Percentiles rank a stretch among this genome's conserved stretches.
Conservation (phyloP, 1,140 invertebrate species). For the Megalonaias nervosa region DNA sequence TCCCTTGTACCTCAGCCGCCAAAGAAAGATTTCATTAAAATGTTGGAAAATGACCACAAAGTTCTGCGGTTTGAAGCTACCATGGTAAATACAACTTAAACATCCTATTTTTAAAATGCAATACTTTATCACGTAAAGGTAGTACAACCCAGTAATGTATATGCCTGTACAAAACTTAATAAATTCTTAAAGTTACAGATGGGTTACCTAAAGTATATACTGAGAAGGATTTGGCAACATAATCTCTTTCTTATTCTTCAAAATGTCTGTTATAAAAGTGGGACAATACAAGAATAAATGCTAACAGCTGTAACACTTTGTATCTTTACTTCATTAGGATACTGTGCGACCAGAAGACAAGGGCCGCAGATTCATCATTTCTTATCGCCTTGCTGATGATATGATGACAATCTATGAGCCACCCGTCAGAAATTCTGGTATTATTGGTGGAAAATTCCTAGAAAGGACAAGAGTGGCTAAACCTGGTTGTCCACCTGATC, state of each 20-base stretch:
- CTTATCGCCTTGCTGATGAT: slow-evolving; percentile 70
- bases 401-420: slow-evolving; percentile 72
- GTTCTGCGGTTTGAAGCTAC: slow-evolving; percentile 73
- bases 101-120: too few species aligned
- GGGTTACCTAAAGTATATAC: too few species aligned
- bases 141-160: too few species aligned
- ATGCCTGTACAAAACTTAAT: too few species aligned
- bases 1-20: slow-evolving; percentile 80
- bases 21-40: slow-evolving; percentile 85
- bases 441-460: slow-evolving; percentile 72
- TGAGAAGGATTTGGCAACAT: too few species aligned
- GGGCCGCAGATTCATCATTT: slow-evolving; percentile 70
- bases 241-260: too few species aligned
- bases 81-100: slow-evolving; percentile 56
- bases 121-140: too few species aligned
- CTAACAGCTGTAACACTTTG: background rate
- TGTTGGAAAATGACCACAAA: slow-evolving; percentile 82
- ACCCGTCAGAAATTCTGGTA: slow-evolving; percentile 69
- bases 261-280: too few species aligned
- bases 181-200: too few species aligned
- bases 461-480: slow-evolving; percentile 69
- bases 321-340: slow-evolving; percentile 51
- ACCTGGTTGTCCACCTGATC: slow-evolving; percentile 62
- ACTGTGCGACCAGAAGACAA: slow-evolving; percentile 66
- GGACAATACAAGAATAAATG: background rate